A percentile compares a stretch with the other conserved stretches of the same genome.
These are phyloP conservation scores for Gouania willdenowi DNA, from an alignment of 2,797 vertebrate species.

Conservation along the genomic window DNA sequence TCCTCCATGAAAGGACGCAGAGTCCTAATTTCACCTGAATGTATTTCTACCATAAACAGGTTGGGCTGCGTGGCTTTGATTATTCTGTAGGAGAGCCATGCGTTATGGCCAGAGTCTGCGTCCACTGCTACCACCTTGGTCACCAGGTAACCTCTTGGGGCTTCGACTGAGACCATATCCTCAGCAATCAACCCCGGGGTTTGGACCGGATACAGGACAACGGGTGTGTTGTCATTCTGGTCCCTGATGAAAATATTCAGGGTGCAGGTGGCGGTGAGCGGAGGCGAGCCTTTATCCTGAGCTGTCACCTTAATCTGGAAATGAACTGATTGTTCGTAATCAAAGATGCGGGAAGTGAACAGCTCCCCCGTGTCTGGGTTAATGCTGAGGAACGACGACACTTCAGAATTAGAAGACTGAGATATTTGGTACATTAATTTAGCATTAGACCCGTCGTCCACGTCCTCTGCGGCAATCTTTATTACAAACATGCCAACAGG, in stretches of 20 bases:
- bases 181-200: slow-evolving; percentile 59
- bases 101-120: slow-evolving; percentile 71
- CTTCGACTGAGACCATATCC: slow-evolving; percentile 76
- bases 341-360: slow-evolving; percentile 64
- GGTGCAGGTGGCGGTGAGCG: slow-evolving; percentile 40
- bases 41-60: slow-evolving; percentile 42
- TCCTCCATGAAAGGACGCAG: slow-evolving; percentile 48
- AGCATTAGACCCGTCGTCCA: slow-evolving; percentile 68
- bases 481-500: slow-evolving; percentile 42
- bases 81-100: slow-evolving; percentile 71
- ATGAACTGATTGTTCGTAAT: slow-evolving; percentile 63
- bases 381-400: slow-evolving; percentile 57
- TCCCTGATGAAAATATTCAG: slow-evolving; percentile 36
- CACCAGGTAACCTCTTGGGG: slow-evolving; percentile 80
- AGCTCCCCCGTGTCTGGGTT: slow-evolving; percentile 61
- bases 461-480: slow-evolving; percentile 44
- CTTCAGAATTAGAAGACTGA: slow-evolving; percentile 57
- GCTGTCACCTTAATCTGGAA: slow-evolving; percentile 59
- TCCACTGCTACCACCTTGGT: slow-evolving; percentile 80
- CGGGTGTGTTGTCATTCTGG: slow-evolving; percentile 49
- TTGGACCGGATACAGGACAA: slow-evolving; percentile 51
- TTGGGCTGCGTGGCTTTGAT: slow-evolving; percentile 57
- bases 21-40: slow-evolving; percentile 53
- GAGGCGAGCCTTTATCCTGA: slow-evolving; percentile 62
- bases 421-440: too few species aligned